Evolutionary conservation across 2,888 invertebrate genomes (phyloP).

Genomic region (Synanthedon myopaeformis): DNA sequence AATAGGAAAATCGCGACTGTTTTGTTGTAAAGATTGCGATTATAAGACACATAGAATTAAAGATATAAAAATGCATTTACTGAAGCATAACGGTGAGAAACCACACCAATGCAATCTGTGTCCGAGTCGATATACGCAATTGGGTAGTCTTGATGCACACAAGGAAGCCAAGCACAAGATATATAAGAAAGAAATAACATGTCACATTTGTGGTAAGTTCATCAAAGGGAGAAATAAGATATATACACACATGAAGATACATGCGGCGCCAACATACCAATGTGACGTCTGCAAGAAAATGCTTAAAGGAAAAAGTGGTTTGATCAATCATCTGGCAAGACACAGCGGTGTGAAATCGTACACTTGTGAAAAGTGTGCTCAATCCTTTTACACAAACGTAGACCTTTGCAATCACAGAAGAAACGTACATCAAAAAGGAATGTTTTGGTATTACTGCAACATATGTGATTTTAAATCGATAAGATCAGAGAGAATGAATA

Average conservation of each 20-base stretch:
- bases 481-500: conserved; percentile 17
- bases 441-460: conserved; percentile 28
- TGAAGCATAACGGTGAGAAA: conserved; percentile 37
- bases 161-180: conserved; percentile 33
- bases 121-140: conserved; percentile 31
- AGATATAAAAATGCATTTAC: conserved; percentile 32
- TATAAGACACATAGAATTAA: conserved; percentile 32
- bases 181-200: conserved; percentile 29
- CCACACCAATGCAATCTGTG: conserved; percentile 39
- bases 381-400: conserved; percentile 33
- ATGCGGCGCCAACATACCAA: conserved; percentile 16
- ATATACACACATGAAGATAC: conserved; percentile 34
- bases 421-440: conserved; percentile 25
- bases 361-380: conserved; percentile 44
- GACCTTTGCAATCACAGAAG: conserved; percentile 42
- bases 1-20: conserved; percentile 25
- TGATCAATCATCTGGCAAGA: conserved; percentile 33
- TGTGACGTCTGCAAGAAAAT: conserved; percentile 33
- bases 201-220: conserved; percentile 43
- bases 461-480: conserved; percentile 31
- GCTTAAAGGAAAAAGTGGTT: conserved; percentile 19
- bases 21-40: conserved; percentile 33
- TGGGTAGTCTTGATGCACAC: conserved; percentile 33
- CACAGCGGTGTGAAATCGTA: conserved; percentile 36
- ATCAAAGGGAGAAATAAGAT: conserved; percentile 30